phyloP scores from a whole-genome alignment of 2,113 vertebrate genomes.

The Glaucidium brasilianum region DNA sequence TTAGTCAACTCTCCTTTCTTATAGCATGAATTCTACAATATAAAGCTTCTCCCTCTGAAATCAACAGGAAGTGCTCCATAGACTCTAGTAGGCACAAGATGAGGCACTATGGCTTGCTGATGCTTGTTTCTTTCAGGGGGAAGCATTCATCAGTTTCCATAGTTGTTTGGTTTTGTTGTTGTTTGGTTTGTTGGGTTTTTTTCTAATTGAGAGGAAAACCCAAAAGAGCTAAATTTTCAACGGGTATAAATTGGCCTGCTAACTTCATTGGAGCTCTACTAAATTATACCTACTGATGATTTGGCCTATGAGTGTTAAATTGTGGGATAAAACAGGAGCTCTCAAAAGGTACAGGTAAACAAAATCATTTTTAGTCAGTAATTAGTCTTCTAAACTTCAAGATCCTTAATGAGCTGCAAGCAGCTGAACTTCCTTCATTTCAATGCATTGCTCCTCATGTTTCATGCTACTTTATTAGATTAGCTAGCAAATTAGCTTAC shows the following conservation, averaged over 20 bases:
- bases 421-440: constrained; percentile 47
- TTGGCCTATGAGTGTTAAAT: neutral
- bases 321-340: constrained; percentile 35
- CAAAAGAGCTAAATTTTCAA: neutral
- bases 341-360: constrained; percentile 47
- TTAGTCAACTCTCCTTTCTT: neutral
- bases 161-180: too few species aligned
- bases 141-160: neutral
- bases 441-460: constrained; percentile 37
- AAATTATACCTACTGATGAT: neutral
- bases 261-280: neutral
- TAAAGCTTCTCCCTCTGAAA: neutral
- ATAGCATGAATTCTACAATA: neutral
- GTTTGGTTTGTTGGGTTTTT: neutral
- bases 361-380: constrained; percentile 44
- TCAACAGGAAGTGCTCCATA: neutral
- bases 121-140: neutral
- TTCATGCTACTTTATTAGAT: constrained; percentile 66
- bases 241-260: neutral
- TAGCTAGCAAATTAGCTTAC: constrained; percentile 60
- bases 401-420: constrained; percentile 53
- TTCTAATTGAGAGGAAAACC: neutral
- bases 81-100: neutral
- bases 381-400: constrained; percentile 56
- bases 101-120: neutral